phyloP scores from a whole-genome alignment of 1,140 invertebrate species.

The Drosophila lowei region DNA sequence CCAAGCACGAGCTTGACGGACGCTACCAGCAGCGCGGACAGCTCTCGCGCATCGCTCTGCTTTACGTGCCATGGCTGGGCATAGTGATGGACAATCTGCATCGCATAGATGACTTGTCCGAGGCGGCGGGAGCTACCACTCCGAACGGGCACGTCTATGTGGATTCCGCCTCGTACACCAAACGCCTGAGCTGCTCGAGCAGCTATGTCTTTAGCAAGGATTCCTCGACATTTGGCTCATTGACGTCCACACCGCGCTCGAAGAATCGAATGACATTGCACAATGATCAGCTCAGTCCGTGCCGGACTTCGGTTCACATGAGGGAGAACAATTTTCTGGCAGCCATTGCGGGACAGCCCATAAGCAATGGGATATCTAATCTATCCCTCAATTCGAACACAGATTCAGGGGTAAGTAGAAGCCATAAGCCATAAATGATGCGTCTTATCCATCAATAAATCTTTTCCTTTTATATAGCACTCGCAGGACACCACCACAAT shows the following conservation, averaged over 20 bases:
- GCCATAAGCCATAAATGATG: neutral
- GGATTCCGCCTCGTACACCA: conserved; percentile 80
- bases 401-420: conserved; percentile 67
- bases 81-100: conserved; percentile 93
- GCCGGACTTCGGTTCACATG: conserved; percentile 85
- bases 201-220: conserved; percentile 83
- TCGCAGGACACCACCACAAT: conserved; percentile 87
- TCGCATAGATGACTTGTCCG: conserved; percentile 84
- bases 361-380: conserved; percentile 85
- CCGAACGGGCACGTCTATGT: conserved; percentile 82
- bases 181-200: conserved; percentile 84
- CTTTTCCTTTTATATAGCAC: conserved; percentile 46
- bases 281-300: conserved; percentile 85
- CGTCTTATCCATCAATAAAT: neutral
- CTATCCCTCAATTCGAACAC: conserved; percentile 82
- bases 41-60: conserved; percentile 92
- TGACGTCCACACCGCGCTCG: conserved; percentile 83
- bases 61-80: conserved; percentile 95
- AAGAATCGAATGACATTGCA: conserved; percentile 84
- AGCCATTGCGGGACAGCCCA: conserved; percentile 90
- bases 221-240: conserved; percentile 69
- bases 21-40: conserved; percentile 91
- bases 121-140: conserved; percentile 57
- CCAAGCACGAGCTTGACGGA: conserved; percentile 97
- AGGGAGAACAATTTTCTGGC: conserved; percentile 90